Evolutionary conservation across 2,888 invertebrate genomes (phyloP).

Genomic region (Apamea anceps): DNA sequence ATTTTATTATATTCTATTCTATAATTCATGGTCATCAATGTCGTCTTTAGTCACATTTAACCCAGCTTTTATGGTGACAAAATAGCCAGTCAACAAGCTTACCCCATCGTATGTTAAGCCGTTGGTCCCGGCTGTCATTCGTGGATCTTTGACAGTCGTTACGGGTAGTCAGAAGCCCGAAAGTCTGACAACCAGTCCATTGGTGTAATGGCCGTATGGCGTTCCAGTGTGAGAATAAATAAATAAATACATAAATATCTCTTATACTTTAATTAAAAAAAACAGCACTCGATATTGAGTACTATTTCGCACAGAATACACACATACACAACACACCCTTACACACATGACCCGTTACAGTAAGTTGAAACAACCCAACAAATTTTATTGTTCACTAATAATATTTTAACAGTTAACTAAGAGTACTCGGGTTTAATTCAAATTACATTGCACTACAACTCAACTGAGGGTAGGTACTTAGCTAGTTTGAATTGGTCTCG

Average conservation of each 20-base stretch:
- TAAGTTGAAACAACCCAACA: background rate
- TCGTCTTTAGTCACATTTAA: background rate
- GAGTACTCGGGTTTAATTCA: conserved; percentile 45
- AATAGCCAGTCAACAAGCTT: background rate
- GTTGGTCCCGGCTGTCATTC: no score
- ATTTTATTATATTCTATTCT: background rate
- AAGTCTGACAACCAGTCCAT: no score
- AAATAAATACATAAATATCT: background rate
- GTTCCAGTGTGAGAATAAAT: no score
- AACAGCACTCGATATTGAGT: background rate
- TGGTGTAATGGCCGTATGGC: no score
- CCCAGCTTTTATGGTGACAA: background rate
- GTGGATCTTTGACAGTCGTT: no score
- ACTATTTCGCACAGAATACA: background rate
- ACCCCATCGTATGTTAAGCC: no score
- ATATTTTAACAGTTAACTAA: conserved; percentile 24
- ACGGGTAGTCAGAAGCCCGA: no score
- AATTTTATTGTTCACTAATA: conserved; percentile 44
- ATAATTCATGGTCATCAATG: background rate
- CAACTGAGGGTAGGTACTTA: conserved; percentile 31
- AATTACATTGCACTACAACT: conserved; percentile 53
- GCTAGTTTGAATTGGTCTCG: conserved; percentile 39
- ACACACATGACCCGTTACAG: background rate
- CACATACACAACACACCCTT: background rate
- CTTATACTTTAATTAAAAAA: background rate